phyloP scores from a whole-genome alignment of 1,140 invertebrate genomes.

The Aphaenogaster rudis region DNA sequence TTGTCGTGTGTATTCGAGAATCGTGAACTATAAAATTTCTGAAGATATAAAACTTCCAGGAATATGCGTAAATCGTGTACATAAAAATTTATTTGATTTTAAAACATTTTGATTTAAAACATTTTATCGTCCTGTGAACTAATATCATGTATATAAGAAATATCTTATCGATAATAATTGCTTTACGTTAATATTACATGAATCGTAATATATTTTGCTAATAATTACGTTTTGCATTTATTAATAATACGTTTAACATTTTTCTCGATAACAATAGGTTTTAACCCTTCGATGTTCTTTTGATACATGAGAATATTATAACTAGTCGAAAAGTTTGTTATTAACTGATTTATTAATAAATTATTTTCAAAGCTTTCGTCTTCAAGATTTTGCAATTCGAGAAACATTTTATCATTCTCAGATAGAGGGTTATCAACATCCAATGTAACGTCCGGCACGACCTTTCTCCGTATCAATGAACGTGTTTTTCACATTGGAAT shows the following conservation, averaged over 20 bases:
- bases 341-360: not conserved
- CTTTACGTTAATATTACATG: not conserved
- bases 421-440: conserved; percentile 11
- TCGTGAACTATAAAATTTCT: not conserved
- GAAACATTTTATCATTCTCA: conserved; percentile 17
- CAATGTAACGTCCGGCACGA: not conserved
- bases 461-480: not conserved
- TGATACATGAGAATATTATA: not conserved
- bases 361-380: not conserved
- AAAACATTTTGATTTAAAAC: not conserved
- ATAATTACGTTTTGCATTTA: not conserved
- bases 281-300: not conserved
- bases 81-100: not conserved
- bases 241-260: not conserved
- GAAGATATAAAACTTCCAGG: not conserved
- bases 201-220: conserved; percentile 2
- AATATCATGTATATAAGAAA: not conserved
- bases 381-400: conserved; percentile 11
- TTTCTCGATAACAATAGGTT: not conserved
- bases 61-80: not conserved
- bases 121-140: not conserved
- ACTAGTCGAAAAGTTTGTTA: not conserved
- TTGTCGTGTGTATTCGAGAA: not conserved
- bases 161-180: conserved; percentile 3
- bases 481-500: not conserved